These are phyloP conservation scores for Apomyelois bistriatella DNA, from an alignment of 2,888 invertebrate species.

Conservation along the genomic window DNA sequence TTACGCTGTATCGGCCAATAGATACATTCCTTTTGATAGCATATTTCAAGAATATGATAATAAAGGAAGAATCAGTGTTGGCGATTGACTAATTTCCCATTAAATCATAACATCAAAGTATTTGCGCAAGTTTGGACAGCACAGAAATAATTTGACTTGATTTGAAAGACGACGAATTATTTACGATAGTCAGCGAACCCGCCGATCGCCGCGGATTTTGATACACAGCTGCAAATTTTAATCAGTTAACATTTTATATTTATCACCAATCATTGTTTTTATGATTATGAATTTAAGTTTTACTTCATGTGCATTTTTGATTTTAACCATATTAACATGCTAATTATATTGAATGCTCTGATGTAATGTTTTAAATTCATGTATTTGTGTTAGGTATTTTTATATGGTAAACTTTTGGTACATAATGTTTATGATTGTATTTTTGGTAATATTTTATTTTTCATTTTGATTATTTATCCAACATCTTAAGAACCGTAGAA, in stretches of 20 bases:
- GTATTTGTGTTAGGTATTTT: constrained; percentile 30
- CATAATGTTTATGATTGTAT: constrained; percentile 50
- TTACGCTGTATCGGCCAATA: constrained; percentile 32
- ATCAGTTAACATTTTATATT: constrained; percentile 68
- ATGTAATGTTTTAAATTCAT: constrained; percentile 43
- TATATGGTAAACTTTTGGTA: constrained; percentile 52
- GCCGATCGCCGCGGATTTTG: neutral
- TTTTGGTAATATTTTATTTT: constrained; percentile 1
- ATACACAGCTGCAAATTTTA: constrained; percentile 53
- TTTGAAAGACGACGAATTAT: constrained; percentile 60
- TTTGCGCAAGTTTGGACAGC: constrained; percentile 45
- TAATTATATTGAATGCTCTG: constrained; percentile 59
- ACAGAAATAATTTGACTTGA: constrained; percentile 53
- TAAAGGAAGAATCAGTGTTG: constrained; percentile 43
- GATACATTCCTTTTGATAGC: constrained; percentile 48
- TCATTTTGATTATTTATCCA: constrained; percentile 13
- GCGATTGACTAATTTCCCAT: constrained; percentile 38
- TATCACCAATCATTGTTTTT: constrained; percentile 52
- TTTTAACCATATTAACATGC: constrained; percentile 77
- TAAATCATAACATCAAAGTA: constrained; percentile 46
- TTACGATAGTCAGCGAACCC: constrained; percentile 23
- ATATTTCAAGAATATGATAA: constrained; percentile 71
- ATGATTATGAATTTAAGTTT: constrained; percentile 56
- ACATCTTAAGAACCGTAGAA: constrained; percentile 37
- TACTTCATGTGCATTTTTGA: constrained; percentile 66